phyloP scores from a whole-genome alignment of 2,113 vertebrate genomes.

The Nothobranchius furzeri region DNA sequence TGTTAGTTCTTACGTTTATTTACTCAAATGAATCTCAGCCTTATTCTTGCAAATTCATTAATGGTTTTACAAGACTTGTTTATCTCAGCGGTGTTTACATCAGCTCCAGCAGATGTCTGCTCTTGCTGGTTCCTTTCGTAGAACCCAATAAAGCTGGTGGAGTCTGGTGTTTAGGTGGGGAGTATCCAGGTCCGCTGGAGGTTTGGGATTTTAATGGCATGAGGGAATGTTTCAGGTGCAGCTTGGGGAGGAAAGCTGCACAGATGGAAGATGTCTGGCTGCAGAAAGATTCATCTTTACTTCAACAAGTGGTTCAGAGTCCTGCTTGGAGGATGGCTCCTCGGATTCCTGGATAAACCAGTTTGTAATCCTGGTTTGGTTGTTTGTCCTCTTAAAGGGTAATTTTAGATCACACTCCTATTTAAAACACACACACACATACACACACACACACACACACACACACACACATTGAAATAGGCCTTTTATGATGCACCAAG shows the following conservation, averaged over 20 bases:
- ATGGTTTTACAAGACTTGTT: background rate
- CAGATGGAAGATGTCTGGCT: background rate
- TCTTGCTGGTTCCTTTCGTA: background rate
- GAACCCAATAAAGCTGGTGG: background rate
- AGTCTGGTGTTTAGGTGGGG: constrained; percentile 1
- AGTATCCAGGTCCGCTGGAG: background rate
- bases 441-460: no score
- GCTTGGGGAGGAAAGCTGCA: background rate
- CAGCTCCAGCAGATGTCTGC: background rate
- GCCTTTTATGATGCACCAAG: no score
- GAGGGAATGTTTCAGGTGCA: background rate
- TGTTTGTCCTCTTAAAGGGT: no score
- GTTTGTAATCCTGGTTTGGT: no score
- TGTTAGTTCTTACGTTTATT: no score
- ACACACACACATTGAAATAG: no score
- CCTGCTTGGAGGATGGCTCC: no score
- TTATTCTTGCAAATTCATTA: background rate
- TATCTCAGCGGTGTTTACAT: background rate
- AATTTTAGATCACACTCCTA: no score
- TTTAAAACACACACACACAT: no score
- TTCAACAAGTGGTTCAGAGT: background rate
- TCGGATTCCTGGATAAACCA: no score
- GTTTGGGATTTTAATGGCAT: constrained; percentile 2
- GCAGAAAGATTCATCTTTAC: background rate
- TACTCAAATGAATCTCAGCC: background rate